Percentiles rank a stretch among this genome's conserved stretches.
phyloP scores from a whole-genome alignment of 2,797 vertebrate species.

The Anguilla obscura region DNA sequence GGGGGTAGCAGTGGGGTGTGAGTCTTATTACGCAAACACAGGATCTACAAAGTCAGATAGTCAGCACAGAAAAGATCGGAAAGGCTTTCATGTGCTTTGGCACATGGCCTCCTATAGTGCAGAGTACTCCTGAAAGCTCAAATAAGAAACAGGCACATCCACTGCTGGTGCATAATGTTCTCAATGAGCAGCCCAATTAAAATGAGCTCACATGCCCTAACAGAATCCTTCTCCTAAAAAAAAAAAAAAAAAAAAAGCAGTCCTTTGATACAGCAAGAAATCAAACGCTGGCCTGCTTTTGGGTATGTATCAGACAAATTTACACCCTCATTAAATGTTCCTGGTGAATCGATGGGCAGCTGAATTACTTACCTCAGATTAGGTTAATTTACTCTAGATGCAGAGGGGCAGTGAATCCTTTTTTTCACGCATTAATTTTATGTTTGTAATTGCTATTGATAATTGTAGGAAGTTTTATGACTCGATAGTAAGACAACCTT shows the following conservation, averaged over 20 bases:
- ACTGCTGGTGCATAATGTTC: conserved; percentile 2
- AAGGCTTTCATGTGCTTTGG: conserved; percentile 28
- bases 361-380: neutral
- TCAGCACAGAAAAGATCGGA: neutral
- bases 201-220: conserved; percentile 37
- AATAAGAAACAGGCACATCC: conserved; percentile 30
- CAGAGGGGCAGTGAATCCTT: neutral
- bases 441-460: neutral
- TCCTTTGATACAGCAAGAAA: conserved; percentile 37
- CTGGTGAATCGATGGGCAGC: neutral
- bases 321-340: neutral
- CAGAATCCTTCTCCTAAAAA: neutral
- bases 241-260: neutral
- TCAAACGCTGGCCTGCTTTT: neutral
- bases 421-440: neutral
- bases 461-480: neutral
- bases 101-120: conserved; percentile 19
- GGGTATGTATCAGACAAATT: neutral
- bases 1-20: neutral
- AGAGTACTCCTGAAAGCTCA: conserved; percentile 40
- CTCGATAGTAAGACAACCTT: neutral
- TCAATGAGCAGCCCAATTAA: conserved; percentile 48
- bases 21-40: conserved; percentile 44
- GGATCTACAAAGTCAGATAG: conserved; percentile 45
- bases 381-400: neutral